Evolutionary conservation across 2,113 vertebrate genomes (phyloP), one percentile per base, ranked within the genome.

Genomic region (Motacilla tschutschensis): DNA sequence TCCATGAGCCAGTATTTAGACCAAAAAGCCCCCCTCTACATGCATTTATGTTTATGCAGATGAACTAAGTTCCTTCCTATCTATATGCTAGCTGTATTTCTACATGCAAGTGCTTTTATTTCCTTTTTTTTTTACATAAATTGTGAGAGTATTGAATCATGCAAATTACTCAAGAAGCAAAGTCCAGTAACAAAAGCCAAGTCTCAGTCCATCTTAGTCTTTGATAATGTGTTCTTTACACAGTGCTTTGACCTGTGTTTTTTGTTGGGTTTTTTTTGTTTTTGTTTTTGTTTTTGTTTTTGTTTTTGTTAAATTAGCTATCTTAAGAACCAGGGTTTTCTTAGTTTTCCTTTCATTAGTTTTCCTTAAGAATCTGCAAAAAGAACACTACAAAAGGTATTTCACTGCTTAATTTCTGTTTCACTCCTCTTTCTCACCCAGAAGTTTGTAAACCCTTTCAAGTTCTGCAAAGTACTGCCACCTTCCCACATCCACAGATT

Each of bases 1-100:
- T 75, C 38, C 21, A 28, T 29, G 43, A 53, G 48, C 14, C 13
- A 29, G 7, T 26, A 50, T 41, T 35, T 60, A 58, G 17, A 36
- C 2, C 16, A 60, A 75, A n/a, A 79, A 72, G 3, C 2, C 2
- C 2, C 10, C 8, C 9, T 50, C 17, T 22, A 5, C 1, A 1
- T 33, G 13, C 41, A 43, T n/a, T 24, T 63, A 26, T 26, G 20
- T 31, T 26, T 43, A 28, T 59, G 24, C 21, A 62, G 62, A 46
- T 62, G 9, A 43, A 74, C 31, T 59, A n/a, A 0, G 2, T 55
- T 67, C 21, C 22, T 73, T 77, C 31, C 25, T 64, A 26, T 9
- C 19, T 20, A 35, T 5, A 29, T 54, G 48, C 7, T 35, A 78
- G 17, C 25, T 25, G 1, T 65, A 47, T 73, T 73, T 58, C 43